Conservation (phyloP, 1,140 invertebrate species). For the Trachymyrmex septentrionalis region DNA sequence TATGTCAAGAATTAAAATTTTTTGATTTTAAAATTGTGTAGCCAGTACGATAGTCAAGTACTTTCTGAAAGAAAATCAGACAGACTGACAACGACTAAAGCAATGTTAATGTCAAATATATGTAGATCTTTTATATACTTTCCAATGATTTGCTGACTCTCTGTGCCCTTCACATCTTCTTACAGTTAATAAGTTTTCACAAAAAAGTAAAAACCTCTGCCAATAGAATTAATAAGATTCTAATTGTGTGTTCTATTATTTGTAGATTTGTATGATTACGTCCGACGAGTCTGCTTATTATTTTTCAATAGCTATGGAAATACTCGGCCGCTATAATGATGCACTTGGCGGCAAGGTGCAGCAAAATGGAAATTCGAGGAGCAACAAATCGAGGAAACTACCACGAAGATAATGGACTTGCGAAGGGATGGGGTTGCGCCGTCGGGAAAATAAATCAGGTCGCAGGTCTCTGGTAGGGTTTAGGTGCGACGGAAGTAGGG, state of each 20-base stretch:
- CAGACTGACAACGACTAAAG: too few species aligned
- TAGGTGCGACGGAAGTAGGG: slow-evolving; percentile 82
- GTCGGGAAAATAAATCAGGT: slow-evolving; percentile 83
- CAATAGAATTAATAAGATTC: slow-evolving; percentile 31
- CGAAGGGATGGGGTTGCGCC: slow-evolving; percentile 72
- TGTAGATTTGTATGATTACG: slow-evolving; percentile 43
- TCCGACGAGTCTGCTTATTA: slow-evolving; percentile 42
- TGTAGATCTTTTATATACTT: too few species aligned
- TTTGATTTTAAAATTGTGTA: too few species aligned
- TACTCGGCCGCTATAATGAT: slow-evolving; percentile 32
- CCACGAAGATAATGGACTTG: slow-evolving; percentile 80
- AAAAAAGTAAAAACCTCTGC: not conserved
- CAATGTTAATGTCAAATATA: too few species aligned
- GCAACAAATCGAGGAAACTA: slow-evolving; percentile 78
- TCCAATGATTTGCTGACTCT: too few species aligned
- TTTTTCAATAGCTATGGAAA: slow-evolving; percentile 51
- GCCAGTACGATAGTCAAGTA: too few species aligned
- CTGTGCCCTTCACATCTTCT: too few species aligned
- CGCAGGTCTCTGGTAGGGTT: slow-evolving; percentile 75
- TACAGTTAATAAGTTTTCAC: too few species aligned
- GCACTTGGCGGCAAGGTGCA: slow-evolving; percentile 42
- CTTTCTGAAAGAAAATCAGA: too few species aligned
- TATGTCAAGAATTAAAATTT: too few species aligned
- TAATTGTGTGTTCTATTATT: slow-evolving; percentile 37
- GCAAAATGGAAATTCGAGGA: slow-evolving; percentile 75